Evolutionary conservation across 2,888 invertebrate species (phyloP).

Genomic region (Stenichneumon culpator): DNA sequence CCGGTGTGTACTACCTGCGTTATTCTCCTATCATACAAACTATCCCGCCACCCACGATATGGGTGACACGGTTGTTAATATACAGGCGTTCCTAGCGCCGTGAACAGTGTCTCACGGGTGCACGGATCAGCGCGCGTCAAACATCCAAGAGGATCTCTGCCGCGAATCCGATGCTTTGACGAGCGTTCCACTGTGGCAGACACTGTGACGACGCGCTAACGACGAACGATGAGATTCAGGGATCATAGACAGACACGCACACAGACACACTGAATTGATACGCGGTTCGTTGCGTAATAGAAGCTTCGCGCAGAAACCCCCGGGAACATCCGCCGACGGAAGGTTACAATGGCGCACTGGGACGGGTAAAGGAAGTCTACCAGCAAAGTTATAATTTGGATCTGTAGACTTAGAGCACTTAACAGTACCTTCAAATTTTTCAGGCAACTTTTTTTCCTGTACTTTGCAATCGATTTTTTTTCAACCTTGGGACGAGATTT

Average conservation of each 20-base stretch:
- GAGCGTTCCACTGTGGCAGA: not conserved
- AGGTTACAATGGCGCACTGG: not conserved
- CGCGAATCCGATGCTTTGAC: conserved; percentile 4
- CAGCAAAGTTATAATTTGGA: too few species aligned
- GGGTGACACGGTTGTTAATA: not conserved
- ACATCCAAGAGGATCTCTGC: conserved; percentile 20
- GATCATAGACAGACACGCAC: not conserved
- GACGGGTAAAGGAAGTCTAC: not conserved
- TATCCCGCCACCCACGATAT: not conserved
- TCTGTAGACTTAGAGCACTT: too few species aligned
- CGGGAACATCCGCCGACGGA: not conserved
- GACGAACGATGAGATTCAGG: conserved; percentile 20
- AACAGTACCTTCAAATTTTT: not conserved
- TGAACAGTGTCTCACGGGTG: conserved; percentile 21
- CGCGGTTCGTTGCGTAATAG: conserved; percentile 21
- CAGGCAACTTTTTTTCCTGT: not conserved
- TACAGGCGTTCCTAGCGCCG: not conserved
- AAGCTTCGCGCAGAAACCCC: not conserved
- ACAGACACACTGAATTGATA: not conserved
- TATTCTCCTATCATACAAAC: not conserved
- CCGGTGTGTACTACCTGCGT: not conserved
- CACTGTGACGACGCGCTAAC: conserved; percentile 13
- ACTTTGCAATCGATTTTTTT: not conserved
- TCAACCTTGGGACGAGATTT: not conserved
- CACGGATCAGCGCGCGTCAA: conserved; percentile 11